Evolutionary conservation across 2,113 vertebrate species (phyloP).

Genomic region (Octodon degus): DNA sequence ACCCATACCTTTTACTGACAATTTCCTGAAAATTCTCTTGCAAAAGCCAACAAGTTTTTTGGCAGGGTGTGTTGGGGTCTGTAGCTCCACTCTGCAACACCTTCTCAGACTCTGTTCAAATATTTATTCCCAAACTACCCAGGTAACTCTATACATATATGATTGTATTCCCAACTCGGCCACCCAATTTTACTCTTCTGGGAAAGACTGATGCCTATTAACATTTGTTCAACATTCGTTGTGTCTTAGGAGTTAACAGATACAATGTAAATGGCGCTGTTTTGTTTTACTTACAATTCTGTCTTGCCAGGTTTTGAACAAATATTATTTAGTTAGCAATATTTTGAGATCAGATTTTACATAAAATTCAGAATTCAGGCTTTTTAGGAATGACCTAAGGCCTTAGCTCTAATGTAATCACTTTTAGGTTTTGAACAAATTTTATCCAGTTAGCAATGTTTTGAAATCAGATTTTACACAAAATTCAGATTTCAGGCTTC

Average conservation of each 20-base stretch:
- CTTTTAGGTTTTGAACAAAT: background rate
- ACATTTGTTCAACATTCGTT: background rate
- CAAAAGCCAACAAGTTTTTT: background rate
- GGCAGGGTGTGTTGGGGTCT: background rate
- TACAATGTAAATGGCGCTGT: background rate
- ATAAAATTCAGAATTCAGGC: background rate
- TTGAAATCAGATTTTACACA: slow-evolving; percentile 3
- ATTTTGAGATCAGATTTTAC: slow-evolving; percentile 18
- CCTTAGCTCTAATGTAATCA: background rate
- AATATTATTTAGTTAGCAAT: background rate
- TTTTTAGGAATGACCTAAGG: background rate
- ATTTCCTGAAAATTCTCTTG: background rate
- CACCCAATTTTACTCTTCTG: background rate
- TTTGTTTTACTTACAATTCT: slow-evolving; percentile 13
- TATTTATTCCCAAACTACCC: background rate
- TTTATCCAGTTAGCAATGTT: background rate
- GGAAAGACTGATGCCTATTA: background rate
- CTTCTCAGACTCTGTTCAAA: background rate
- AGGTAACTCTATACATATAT: background rate
- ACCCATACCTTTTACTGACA: background rate
- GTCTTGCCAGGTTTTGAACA: background rate
- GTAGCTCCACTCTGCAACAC: background rate
- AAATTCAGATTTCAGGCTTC: background rate
- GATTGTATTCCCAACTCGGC: background rate
- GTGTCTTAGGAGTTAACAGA: background rate